These are phyloP conservation scores for Plagiodera versicolora DNA, from an alignment of 2,888 invertebrate species.

Conservation along the genomic window DNA sequence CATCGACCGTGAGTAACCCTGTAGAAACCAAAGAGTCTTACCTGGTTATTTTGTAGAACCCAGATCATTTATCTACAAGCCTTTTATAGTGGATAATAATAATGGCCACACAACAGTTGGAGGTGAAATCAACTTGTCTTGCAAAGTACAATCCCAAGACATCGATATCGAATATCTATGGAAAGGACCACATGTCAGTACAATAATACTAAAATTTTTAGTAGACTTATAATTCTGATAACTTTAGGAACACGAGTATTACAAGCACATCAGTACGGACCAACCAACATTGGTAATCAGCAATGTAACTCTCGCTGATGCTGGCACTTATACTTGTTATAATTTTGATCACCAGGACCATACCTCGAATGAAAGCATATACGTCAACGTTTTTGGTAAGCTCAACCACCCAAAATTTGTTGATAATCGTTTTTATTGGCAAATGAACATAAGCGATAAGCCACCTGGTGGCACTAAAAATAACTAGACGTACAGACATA, in stretches of 20 bases:
- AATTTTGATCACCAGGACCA: conserved; percentile 43
- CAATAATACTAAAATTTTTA: too few species aligned
- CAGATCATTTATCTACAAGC: conserved; percentile 27
- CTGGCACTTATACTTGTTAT: conserved; percentile 47
- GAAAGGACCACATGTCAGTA: conserved; percentile 43
- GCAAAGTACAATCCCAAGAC: conserved; percentile 43
- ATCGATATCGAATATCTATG: conserved; percentile 45
- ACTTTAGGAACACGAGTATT: too few species aligned
- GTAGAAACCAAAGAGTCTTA: too few species aligned
- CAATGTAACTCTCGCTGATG: conserved; percentile 30
- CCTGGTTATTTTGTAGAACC: conserved; percentile 19
- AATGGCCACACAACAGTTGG: conserved; percentile 49
- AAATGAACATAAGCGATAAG: too few species aligned
- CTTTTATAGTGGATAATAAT: conserved; percentile 39
- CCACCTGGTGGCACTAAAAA: too few species aligned
- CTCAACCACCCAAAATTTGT: too few species aligned
- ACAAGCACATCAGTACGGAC: too few species aligned
- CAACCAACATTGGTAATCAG: not conserved
- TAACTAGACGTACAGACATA: too few species aligned
- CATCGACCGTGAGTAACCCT: too few species aligned
- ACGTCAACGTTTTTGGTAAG: conserved; percentile 31
- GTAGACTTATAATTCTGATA: too few species aligned
- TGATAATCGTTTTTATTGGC: too few species aligned
- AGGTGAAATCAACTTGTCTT: conserved; percentile 44
- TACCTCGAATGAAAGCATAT: conserved; percentile 20